A percentile compares a stretch with the other conserved stretches of the same genome.
Evolutionary conservation across 2,113 vertebrate species (phyloP).

Genomic region (Polypterus senegalus): DNA sequence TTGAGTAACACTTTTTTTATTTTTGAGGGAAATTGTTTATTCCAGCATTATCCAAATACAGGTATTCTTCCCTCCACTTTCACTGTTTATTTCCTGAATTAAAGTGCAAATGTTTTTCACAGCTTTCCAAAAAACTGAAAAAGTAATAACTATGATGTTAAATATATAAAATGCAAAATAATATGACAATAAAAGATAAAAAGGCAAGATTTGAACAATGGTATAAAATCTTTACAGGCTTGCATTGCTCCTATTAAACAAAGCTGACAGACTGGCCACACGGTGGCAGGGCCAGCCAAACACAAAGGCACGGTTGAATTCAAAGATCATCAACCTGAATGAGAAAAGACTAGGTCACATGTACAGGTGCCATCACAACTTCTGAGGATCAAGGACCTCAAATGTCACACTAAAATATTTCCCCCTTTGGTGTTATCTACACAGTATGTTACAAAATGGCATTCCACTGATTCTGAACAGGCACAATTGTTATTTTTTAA

Average conservation of each 20-base stretch:
- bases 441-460: no score
- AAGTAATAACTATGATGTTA: background rate
- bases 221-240: conserved; percentile 38
- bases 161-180: conserved; percentile 19
- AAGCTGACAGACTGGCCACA: conserved; percentile 28
- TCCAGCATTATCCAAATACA: conserved; percentile 48
- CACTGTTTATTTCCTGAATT: conserved; percentile 47
- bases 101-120: conserved; percentile 68
- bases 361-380: no score
- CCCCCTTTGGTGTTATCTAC: no score
- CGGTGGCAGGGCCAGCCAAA: conserved; percentile 65
- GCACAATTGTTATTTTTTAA: background rate
- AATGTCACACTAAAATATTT: no score
- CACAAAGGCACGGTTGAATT: conserved; percentile 67
- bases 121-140: conserved; percentile 53
- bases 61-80: conserved; percentile 38
- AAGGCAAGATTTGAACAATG: conserved; percentile 36
- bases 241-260: conserved; percentile 36
- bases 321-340: conserved; percentile 49
- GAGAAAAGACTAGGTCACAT: background rate
- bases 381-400: no score
- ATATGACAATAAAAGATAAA: conserved; percentile 34
- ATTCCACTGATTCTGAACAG: no score
- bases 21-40: conserved; percentile 50
- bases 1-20: background rate